Evolutionary conservation across 2,113 vertebrate genomes (phyloP).

Genomic region (Cochlearius cochlearius): DNA sequence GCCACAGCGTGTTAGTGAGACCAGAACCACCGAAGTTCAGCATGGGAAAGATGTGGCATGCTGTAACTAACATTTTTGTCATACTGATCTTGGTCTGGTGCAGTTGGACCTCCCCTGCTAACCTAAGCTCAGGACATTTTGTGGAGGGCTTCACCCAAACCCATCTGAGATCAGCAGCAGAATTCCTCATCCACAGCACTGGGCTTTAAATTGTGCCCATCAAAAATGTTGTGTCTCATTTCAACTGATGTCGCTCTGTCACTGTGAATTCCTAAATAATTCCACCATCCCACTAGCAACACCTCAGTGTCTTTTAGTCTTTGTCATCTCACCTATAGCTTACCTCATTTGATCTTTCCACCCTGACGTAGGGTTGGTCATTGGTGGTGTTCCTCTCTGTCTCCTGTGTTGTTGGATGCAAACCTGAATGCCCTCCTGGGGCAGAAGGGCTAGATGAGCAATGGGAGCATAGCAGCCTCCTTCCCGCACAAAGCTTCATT

Average conservation of each 20-base stretch:
- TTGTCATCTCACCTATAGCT: background rate
- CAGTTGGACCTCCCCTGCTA: background rate
- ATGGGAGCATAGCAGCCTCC: background rate
- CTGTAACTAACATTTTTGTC: background rate
- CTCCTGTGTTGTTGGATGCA: background rate
- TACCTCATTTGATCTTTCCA: background rate
- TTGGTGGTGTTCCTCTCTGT: background rate
- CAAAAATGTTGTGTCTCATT: background rate
- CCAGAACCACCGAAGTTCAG: background rate
- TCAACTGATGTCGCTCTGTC: background rate
- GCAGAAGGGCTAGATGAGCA: background rate
- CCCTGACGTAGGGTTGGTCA: background rate
- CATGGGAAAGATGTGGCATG: background rate
- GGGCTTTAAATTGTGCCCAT: background rate
- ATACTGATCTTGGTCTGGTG: background rate
- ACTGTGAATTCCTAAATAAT: background rate
- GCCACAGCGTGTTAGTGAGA: background rate
- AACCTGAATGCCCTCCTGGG: background rate
- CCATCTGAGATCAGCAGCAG: background rate
- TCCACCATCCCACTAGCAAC: background rate
- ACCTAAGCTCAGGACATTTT: background rate
- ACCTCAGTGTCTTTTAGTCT: background rate
- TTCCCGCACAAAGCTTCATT: background rate
- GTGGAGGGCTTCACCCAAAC: background rate
- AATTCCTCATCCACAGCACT: background rate